Evolutionary conservation across 1,140 invertebrate genomes (phyloP).

Genomic region (Nylanderia fulva): DNA sequence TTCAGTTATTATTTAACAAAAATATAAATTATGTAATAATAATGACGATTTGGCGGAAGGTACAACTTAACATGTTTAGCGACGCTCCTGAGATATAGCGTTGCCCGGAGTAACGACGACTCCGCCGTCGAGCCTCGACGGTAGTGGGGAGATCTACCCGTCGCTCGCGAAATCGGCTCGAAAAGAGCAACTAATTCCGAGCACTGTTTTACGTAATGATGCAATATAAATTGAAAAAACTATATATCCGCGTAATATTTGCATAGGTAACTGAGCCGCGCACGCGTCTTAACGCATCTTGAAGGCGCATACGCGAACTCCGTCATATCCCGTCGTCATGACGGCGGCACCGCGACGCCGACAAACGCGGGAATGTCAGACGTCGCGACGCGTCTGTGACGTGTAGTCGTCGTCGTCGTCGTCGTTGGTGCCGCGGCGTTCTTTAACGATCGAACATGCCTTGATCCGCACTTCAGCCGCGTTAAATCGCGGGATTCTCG

Average conservation of each 20-base stretch:
- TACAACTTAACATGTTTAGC: no score
- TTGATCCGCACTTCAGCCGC: not conserved
- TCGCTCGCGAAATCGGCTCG: no score
- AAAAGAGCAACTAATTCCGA: no score
- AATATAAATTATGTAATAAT: no score
- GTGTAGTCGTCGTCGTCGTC: conserved; percentile 52
- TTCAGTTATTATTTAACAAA: no score
- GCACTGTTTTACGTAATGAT: no score
- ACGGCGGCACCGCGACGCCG: conserved; percentile 49
- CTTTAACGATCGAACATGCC: conserved; percentile 53
- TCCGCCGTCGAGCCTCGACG: no score
- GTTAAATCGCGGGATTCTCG: conserved; percentile 5
- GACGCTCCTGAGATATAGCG: no score
- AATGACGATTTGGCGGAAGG: no score
- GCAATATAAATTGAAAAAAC: not conserved
- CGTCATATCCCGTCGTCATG: conserved; percentile 67
- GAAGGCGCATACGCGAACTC: conserved; percentile 48
- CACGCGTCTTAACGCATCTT: conserved; percentile 34
- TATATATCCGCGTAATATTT: not conserved
- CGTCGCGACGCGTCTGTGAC: conserved; percentile 74
- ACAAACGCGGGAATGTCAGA: conserved; percentile 72
- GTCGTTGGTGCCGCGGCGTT: conserved; percentile 65
- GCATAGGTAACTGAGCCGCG: not conserved
- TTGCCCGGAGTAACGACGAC: no score
- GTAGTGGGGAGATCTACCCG: no score